Percentiles rank a stretch among this genome's conserved stretches.
Conservation (phyloP, 2,113 vertebrate species). For the Cyphomyrus plagiostoma region DNA sequence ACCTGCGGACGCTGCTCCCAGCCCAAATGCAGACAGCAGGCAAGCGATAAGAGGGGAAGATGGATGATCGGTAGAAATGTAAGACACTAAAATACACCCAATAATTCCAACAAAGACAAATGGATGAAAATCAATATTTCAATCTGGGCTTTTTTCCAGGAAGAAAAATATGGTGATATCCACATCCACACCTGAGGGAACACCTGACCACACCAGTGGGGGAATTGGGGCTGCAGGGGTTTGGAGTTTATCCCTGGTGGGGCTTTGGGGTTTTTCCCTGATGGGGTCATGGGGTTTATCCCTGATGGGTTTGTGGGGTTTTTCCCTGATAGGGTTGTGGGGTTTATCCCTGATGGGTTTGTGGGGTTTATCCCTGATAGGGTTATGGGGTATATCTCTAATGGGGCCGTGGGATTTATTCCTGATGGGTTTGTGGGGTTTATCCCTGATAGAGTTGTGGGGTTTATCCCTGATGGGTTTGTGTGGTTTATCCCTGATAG, state of each 20-base stretch:
- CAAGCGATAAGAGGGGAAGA: neutral
- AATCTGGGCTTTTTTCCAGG: slow-evolving; percentile 9
- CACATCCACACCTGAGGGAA: neutral
- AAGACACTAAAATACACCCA: neutral
- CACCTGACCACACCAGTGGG: neutral
- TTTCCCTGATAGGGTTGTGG: neutral
- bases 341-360: neutral
- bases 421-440: too few relatives aligned
- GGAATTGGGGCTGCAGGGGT: neutral
- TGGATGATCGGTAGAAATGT: neutral
- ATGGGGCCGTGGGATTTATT: neutral
- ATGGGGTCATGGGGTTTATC: neutral
- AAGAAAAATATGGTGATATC: neutral
- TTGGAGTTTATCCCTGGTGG: neutral
- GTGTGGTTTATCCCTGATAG: too few relatives aligned
- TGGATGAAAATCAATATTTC: slow-evolving; percentile 12
- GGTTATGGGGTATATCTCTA: neutral
- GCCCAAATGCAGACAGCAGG: neutral
- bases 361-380: neutral
- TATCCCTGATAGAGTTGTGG: too few relatives aligned
- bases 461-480: too few relatives aligned
- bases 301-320: neutral
- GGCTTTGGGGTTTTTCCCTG: neutral
- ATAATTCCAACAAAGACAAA: neutral
- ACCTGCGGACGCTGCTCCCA: neutral